A percentile compares a stretch with the other conserved stretches of the same genome.
These are phyloP conservation scores for Drosophila varians DNA, from an alignment of 1,140 invertebrate genomes.

Conservation along the genomic window DNA sequence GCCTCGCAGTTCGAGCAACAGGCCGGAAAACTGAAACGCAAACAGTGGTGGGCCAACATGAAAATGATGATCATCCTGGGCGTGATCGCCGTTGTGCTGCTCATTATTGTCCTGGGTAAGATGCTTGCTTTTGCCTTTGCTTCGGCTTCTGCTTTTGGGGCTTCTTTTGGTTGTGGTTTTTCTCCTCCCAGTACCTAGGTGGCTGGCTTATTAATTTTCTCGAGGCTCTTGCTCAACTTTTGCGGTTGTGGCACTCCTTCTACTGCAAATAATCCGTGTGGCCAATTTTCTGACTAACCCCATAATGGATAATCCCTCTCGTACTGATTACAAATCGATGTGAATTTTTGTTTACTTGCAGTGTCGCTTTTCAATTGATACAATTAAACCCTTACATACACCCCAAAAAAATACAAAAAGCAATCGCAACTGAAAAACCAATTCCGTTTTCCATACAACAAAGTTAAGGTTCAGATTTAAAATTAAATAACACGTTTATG, in stretches of 20 bases:
- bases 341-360: conserved; percentile 65
- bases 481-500: conserved; percentile 4
- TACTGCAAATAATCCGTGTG: conserved; percentile 23
- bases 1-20: conserved; percentile 97
- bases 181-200: conserved; percentile 29
- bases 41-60: conserved; percentile 99
- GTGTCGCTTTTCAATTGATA: conserved; percentile 78
- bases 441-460: conserved; percentile 43
- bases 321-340: conserved; percentile 47
- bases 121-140: neutral
- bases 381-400: conserved; percentile 24
- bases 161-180: conserved; percentile 38
- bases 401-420: conserved; percentile 21
- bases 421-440: conserved; percentile 18
- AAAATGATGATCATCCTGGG: conserved; percentile 98
- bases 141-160: conserved; percentile 8
- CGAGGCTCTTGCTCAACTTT: conserved; percentile 20
- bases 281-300: conserved; percentile 21
- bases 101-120: conserved; percentile 91
- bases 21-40: conserved; percentile 97
- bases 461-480: conserved; percentile 42
- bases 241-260: conserved; percentile 25
- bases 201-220: conserved; percentile 10
- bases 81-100: conserved; percentile 90
- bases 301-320: conserved; percentile 9